Evolutionary conservation across 2,797 vertebrate species (phyloP).

Genomic region (Psittacula derbiana): DNA sequence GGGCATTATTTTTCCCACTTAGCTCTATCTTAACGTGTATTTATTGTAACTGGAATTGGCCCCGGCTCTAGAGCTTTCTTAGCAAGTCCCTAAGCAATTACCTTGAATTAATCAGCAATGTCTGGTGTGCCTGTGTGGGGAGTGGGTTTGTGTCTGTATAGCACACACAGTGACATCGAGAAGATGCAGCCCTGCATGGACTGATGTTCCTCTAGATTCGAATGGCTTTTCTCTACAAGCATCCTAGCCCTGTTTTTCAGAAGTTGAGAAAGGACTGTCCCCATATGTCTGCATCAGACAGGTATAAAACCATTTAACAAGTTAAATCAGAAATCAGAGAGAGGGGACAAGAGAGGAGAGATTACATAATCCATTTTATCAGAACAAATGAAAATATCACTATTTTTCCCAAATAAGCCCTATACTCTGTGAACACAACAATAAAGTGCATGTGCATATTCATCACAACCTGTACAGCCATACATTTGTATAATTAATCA

Average conservation of each 20-base stretch:
- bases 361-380: background rate
- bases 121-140: fast-evolving
- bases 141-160: background rate
- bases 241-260: background rate
- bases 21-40: background rate
- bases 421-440: background rate
- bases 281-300: background rate
- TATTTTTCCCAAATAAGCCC: constrained; percentile 1
- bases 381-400: background rate
- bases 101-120: background rate
- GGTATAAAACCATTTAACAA: background rate
- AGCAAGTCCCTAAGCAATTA: background rate
- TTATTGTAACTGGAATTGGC: background rate
- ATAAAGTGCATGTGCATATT: background rate
- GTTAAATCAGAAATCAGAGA: background rate
- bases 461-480: background rate
- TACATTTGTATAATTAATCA: background rate
- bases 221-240: background rate
- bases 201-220: background rate
- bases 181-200: background rate
- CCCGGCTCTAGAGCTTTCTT: background rate
- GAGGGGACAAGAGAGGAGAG: background rate
- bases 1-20: background rate
- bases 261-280: background rate
- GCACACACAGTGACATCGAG: fast-evolving